Percentiles rank a stretch among this genome's conserved stretches.
Conservation (phyloP, 2,113 vertebrate species). For the Rhizomys pruinosus region DNA sequence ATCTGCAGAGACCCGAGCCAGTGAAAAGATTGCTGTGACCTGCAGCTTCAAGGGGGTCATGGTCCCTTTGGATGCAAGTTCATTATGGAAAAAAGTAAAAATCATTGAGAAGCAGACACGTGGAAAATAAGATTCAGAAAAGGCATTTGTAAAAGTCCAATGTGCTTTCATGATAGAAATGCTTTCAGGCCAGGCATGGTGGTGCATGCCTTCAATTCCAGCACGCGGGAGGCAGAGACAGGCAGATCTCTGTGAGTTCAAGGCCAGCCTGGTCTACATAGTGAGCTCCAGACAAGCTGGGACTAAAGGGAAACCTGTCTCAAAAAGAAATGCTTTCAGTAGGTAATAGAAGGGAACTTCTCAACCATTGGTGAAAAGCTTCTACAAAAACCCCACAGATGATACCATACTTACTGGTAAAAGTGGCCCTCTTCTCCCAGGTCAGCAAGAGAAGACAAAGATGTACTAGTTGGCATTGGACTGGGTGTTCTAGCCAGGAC, state of each 20-base stretch:
- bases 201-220: too few species aligned
- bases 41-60: background rate
- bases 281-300: too few species aligned
- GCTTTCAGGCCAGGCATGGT: too few species aligned
- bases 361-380: background rate
- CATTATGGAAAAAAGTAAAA: constrained; percentile 45
- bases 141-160: constrained; percentile 9
- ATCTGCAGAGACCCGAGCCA: background rate
- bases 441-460: background rate
- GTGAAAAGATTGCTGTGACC: background rate
- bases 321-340: background rate
- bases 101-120: constrained; percentile 6
- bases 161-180: background rate
- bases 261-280: too few species aligned
- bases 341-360: background rate
- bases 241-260: too few species aligned
- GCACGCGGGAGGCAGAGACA: too few species aligned
- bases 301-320: too few species aligned
- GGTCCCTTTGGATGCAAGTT: background rate
- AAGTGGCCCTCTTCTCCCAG: background rate
- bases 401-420: background rate
- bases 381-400: background rate
- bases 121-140: constrained; percentile 15
- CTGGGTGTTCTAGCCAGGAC: background rate
- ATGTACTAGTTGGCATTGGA: background rate